These are phyloP conservation scores for Xyrauchen texanus DNA, from an alignment of 2,113 vertebrate species.

Conservation along the genomic window DNA sequence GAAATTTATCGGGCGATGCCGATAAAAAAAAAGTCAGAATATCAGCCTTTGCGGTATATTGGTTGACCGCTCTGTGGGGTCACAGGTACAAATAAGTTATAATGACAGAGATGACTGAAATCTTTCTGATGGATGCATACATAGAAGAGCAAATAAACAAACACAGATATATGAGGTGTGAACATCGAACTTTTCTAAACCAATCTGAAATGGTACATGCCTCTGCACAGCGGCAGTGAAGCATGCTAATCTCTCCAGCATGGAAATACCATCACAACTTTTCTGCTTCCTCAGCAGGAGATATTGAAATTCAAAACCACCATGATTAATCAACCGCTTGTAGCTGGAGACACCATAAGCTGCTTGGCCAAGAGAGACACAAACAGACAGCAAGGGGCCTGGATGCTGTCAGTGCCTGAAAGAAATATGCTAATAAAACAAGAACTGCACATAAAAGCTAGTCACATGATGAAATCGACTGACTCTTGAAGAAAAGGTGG, in stretches of 20 bases:
- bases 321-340: conserved; percentile 38
- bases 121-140: neutral
- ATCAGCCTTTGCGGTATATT: too few species aligned
- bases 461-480: conserved; percentile 1
- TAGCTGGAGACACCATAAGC: conserved; percentile 34
- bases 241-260: conserved; percentile 27
- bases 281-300: conserved; percentile 26
- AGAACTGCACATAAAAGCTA: conserved; percentile 19
- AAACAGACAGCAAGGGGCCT: conserved; percentile 33
- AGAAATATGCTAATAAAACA: conserved; percentile 37
- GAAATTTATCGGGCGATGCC: too few species aligned
- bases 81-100: neutral
- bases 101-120: neutral
- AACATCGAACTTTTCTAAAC: conserved; percentile 8
- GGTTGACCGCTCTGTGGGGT: neutral
- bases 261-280: conserved; percentile 26
- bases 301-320: conserved; percentile 41
- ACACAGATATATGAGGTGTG: too few species aligned
- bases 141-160: neutral
- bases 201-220: neutral
- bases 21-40: too few species aligned
- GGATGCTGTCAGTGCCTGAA: conserved; percentile 28
- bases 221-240: conserved; percentile 5
- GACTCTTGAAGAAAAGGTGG: neutral
- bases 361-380: conserved; percentile 30